Evolutionary conservation across 2,888 invertebrate species (phyloP).

Genomic region (Hecatera dysodea): DNA sequence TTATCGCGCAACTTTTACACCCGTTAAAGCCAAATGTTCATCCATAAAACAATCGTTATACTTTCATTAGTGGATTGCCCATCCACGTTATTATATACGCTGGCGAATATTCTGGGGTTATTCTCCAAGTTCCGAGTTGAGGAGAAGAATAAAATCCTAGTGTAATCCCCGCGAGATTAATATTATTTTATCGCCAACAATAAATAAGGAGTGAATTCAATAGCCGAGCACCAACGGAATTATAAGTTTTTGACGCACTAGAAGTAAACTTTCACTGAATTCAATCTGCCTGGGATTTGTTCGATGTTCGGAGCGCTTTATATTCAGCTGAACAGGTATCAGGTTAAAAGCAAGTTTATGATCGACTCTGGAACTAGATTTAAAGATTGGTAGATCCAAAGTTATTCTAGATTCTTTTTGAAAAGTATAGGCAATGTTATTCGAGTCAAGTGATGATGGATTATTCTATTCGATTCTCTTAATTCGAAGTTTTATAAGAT

Average conservation of each 20-base stretch:
- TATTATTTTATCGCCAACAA: slow-evolving; percentile 90
- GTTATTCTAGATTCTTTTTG: slow-evolving; percentile 47
- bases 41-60: slow-evolving; percentile 73
- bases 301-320: slow-evolving; percentile 79
- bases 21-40: slow-evolving; percentile 68
- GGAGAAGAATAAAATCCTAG: slow-evolving; percentile 88
- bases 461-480: slow-evolving; percentile 37
- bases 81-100: slow-evolving; percentile 79
- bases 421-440: slow-evolving; percentile 50
- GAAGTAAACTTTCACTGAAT: slow-evolving; percentile 84
- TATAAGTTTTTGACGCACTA: slow-evolving; percentile 89
- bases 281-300: slow-evolving; percentile 88
- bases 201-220: slow-evolving; percentile 90
- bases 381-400: slow-evolving; percentile 49
- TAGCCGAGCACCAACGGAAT: slow-evolving; percentile 83
- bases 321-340: slow-evolving; percentile 65
- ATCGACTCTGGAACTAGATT: slow-evolving; percentile 57
- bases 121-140: slow-evolving; percentile 84
- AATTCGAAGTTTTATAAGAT: slow-evolving; percentile 23
- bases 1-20: slow-evolving; percentile 69
- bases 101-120: slow-evolving; percentile 81
- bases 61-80: slow-evolving; percentile 71
- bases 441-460: slow-evolving; percentile 49
- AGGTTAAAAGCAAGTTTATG: slow-evolving; percentile 60
- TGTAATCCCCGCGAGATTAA: slow-evolving; percentile 89